These are phyloP conservation scores for Drosophila nasuta DNA, from an alignment of 1,140 invertebrate species.

Conservation along the genomic window DNA sequence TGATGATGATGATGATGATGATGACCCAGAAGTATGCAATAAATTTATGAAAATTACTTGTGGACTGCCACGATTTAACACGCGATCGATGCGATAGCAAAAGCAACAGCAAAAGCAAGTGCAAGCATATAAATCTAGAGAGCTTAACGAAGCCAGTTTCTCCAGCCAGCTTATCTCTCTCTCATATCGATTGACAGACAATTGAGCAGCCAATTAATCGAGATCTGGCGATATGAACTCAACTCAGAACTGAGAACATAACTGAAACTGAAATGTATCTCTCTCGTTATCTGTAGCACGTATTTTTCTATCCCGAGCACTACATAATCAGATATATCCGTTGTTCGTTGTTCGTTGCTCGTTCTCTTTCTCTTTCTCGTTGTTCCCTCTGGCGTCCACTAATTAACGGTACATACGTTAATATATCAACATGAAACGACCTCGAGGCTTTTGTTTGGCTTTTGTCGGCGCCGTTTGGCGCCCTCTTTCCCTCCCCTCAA, in stretches of 20 bases:
- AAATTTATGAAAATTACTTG: neutral
- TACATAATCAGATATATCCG: conserved; percentile 31
- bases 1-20: too few relatives aligned
- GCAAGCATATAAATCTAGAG: conserved; percentile 13
- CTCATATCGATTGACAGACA: conserved; percentile 19
- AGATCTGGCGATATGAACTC: neutral
- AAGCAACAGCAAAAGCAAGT: conserved; percentile 7
- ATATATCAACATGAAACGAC: conserved; percentile 79
- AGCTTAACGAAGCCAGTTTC: conserved; percentile 4
- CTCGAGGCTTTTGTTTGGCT: conserved; percentile 75
- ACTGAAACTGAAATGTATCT: conserved; percentile 2
- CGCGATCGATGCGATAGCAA: conserved; percentile 1
- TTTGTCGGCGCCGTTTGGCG: conserved; percentile 52
- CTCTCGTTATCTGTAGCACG: conserved; percentile 3
- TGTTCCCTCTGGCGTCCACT: conserved; percentile 45
- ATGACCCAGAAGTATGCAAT: conserved; percentile 7
- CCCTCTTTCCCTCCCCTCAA: neutral
- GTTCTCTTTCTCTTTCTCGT: too few relatives aligned
- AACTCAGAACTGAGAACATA: neutral
- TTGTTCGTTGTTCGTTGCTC: conserved; percentile 12
- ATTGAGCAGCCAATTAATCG: conserved; percentile 13
- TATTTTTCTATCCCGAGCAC: conserved; percentile 3
- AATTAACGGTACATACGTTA: conserved; percentile 81
- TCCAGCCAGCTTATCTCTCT: neutral
- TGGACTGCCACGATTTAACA: neutral